Percentiles rank a stretch among this genome's conserved stretches.
Conservation (phyloP, 2,113 vertebrate genomes). For the Myrmecophaga tridactyla region DNA sequence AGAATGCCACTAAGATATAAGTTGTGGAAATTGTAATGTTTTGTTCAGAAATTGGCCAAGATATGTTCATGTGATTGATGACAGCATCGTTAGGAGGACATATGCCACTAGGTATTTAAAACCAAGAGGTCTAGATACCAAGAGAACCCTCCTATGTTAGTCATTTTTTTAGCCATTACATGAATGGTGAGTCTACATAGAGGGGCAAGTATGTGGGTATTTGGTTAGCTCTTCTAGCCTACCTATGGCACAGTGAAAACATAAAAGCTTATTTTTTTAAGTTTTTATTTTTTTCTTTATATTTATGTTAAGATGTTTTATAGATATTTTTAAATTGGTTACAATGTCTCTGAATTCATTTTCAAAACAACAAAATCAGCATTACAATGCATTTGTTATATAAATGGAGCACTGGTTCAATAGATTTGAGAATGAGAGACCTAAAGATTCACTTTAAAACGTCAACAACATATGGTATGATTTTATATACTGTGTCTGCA, state of each 20-base stretch:
- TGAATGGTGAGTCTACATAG: rapidly evolving
- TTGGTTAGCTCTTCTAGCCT: background rate
- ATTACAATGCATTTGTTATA: background rate
- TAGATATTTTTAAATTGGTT: background rate
- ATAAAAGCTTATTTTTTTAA: background rate
- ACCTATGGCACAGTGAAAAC: background rate
- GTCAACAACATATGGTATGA: background rate
- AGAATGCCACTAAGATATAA: background rate
- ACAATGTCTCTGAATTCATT: background rate
- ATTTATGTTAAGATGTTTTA: background rate
- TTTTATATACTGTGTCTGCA: background rate
- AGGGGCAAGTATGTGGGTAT: background rate
- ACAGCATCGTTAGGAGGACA: background rate
- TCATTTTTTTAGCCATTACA: background rate
- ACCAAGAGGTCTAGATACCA: background rate
- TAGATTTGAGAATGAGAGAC: background rate
- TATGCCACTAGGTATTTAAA: background rate
- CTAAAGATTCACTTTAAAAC: background rate
- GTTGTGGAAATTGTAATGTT: background rate
- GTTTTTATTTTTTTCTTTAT: background rate
- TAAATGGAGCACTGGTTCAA: background rate
- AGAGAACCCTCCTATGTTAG: background rate
- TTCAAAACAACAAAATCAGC: background rate
- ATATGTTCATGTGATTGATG: background rate
- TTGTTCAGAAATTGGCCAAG: background rate